Evolutionary conservation across 2,113 vertebrate species (phyloP), one percentile per base, ranked within the genome.

Genomic region (Scortum barcoo): DNA sequence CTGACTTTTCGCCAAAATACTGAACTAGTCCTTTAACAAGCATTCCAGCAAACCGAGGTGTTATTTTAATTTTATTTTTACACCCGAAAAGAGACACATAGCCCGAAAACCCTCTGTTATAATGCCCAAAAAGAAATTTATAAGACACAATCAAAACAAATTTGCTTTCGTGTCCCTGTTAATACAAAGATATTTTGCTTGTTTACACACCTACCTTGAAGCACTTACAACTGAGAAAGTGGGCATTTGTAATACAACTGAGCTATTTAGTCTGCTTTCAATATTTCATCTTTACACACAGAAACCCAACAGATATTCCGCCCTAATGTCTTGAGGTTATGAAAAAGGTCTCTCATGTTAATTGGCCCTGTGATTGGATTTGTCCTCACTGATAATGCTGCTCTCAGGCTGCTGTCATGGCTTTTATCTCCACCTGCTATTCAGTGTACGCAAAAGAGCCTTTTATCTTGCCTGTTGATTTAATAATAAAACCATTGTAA

Each of bases 401-500:
- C 61, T 80, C 83, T 80, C 79, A 83, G 70, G 61, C 78, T 56
- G 58, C 67, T 42, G 60, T 84, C 78, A 65, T 36, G 70, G 72
- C 80, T 81, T 85, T 91, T 81, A 88, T 88, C 74, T 75, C 56
- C 60, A 65, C 76, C 75, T 79, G 62, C 80, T 76, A 48, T 74
- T 83, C 85, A 67, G 5, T 36, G 78, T 65, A 60, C 61, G 57
- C 70, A 76, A 60, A 72, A 63, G 46, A 80, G 63, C 66, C 81
- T 89, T 89, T 92, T 88, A 87, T 90, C 76, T 80, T 68, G 30
- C 58, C 76, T 50, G 72, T 57, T 90, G 87, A 93, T 92, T 89
- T 74, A 89, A 92, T 92, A 81, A 85, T 82, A 73, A 83, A 79
- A 87, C 11, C 42, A 66, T 83, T 78, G 20, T 50, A 48, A 81